Conservation (phyloP, 2,797 vertebrate genomes). For the Fratercula arctica region DNA sequence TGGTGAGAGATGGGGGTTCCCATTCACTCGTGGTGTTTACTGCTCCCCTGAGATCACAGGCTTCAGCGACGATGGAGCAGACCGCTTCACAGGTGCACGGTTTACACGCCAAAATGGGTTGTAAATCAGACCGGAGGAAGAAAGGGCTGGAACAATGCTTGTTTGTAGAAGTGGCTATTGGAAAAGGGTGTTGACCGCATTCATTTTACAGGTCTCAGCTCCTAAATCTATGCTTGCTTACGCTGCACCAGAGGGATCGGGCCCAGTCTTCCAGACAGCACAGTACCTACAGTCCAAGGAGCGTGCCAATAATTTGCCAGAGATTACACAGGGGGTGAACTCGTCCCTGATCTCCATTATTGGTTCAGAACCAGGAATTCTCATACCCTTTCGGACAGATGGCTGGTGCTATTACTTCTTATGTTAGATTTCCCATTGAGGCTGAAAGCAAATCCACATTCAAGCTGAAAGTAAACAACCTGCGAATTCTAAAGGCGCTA, state of each 20-base stretch:
- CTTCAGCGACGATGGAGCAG: background rate
- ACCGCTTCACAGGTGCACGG: background rate
- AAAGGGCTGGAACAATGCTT: background rate
- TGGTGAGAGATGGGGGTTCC: background rate
- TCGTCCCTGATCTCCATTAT: background rate
- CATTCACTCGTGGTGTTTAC: background rate
- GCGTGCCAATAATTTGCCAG: background rate
- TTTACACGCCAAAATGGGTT: background rate
- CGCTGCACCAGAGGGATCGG: background rate
- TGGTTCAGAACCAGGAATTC: constrained; percentile 37
- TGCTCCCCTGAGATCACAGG: background rate
- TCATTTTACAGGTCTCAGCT: background rate
- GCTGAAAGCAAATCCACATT: constrained; percentile 54
- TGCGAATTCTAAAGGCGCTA: constrained; percentile 38
- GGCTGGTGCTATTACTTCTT: constrained; percentile 10
- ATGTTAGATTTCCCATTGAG: constrained; percentile 33
- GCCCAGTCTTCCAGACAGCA: background rate
- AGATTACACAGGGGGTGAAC: background rate
- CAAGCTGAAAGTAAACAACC: constrained; percentile 53
- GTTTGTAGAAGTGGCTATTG: background rate
- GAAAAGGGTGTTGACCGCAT: background rate
- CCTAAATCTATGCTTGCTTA: background rate
- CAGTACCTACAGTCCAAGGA: background rate
- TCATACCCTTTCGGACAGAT: constrained; percentile 38
- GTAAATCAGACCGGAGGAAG: background rate